Evolutionary conservation across 2,888 invertebrate genomes (phyloP), one percentile per base, ranked within the genome.

Genomic region (Neoascia interrupta): DNA sequence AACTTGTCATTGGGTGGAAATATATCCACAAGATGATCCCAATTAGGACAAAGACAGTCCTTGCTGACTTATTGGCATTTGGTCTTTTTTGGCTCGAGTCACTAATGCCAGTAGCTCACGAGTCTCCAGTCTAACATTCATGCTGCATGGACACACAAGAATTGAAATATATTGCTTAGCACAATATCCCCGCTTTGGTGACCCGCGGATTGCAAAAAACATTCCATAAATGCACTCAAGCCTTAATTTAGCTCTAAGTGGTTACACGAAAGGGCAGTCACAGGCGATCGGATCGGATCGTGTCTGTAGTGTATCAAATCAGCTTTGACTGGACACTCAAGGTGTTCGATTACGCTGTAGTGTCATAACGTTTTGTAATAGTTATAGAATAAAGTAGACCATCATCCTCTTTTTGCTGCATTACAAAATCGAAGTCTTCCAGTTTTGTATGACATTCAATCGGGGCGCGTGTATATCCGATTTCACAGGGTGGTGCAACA

Each of bases 401-500:
- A 53, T 63, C 76, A 70, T 70, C 70, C 47, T 58, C 58, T 34
- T n/a, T 58, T 51, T 37, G 51, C 54, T 34, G 16, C 26, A 28
- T 72, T 63, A 49, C 31, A 63, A 43, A 63, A 63, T 51, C 51
- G 19, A 23, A 23, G 13, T 45, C 69, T 63, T 49, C 31, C 5
- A 18, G 31, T 16, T n/a, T 34, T 49, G 37, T 53, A 28, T 51
- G 61, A 60, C 61, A 79, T 68, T 54, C 61, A 31, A 79, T 79
- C 54, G 43, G 45, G 34, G 72, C 66, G 31, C 31, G 34, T 23
- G 66, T 60, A 68, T n/a, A n/a, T 79, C 41, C 18, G 49, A 68
- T 79, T 79, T 79, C 79, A 79, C 49, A 79, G 79, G 39, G 79
- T 68, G 79, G 60, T 60, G 58, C 41, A n/a, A n/a, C n/a, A n/a